Evolutionary conservation across 1,140 invertebrate species (phyloP), one percentile per base, ranked within the genome.

Genomic region (Leptinotarsa texana): DNA sequence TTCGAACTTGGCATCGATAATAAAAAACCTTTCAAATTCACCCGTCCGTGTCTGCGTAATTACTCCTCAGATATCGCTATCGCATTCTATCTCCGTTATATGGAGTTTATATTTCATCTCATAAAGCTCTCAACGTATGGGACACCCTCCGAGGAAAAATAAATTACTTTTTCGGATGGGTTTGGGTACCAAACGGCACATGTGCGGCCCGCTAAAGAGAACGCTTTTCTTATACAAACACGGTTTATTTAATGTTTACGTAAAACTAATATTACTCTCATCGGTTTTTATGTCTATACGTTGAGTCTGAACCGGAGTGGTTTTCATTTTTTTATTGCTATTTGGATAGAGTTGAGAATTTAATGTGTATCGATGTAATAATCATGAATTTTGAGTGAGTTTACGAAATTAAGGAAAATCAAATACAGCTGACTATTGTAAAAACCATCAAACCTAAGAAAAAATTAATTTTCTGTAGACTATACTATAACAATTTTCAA

Each of bases 51-150:
- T 57, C 51, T 57, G 15, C 17, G 51, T 57, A 57, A 57, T 57
- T 57, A 57, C 51, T 57, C n/a, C n/a, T 57, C 51, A 57, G 51
- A 57, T 57, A 57, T 57, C n/a, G 51, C 51, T 18, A 57, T 57
- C 51, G 51, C 51, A 57, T 57, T 15, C 51, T 57, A 57, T 57
- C 51, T 57, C 17, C 51, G 5, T 57, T 18, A 57, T 57, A 57
- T 57, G 51, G 13, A 57, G 51, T 57, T 57, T 57, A 57, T 57
- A 57, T 57, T 57, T 57, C 51, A 57, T 57, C 51, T 57, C 51
- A 57, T 57, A 57, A 57, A 57, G 51, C 51, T 57, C 51, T 57
- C 51, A 57, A n/a, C 51, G 51, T 57, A 57, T 57, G 51, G 51
- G 51, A 57, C 51, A 57, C 51, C 51, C 51, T 57, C 51, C 51